phyloP scores from a whole-genome alignment of 1,140 invertebrate genomes.

The Aphaenogaster ashmeadi region DNA sequence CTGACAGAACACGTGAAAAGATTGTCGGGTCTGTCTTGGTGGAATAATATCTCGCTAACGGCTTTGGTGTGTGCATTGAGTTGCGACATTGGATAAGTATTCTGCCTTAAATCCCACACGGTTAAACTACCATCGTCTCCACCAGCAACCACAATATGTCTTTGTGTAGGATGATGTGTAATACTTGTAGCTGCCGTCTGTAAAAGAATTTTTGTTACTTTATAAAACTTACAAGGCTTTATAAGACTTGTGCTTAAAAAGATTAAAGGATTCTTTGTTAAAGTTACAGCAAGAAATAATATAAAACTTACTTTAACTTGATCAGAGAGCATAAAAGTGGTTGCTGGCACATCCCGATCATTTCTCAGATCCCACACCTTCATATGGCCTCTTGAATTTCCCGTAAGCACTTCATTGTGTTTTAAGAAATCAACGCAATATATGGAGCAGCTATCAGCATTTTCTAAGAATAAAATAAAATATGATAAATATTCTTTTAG shows the following conservation, averaged over 20 bases:
- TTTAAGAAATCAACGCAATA: slow-evolving; percentile 92
- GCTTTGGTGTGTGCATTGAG: slow-evolving; percentile 92
- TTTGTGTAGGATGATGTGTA: slow-evolving; percentile 94
- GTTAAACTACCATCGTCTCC: slow-evolving; percentile 94
- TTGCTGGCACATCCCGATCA: slow-evolving; percentile 88
- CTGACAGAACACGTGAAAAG: slow-evolving; percentile 93
- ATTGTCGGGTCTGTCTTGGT: slow-evolving; percentile 93
- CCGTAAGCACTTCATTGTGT: slow-evolving; percentile 93
- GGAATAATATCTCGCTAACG: slow-evolving; percentile 94
- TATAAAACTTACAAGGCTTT: slow-evolving; percentile 10
- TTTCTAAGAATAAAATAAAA: slow-evolving; percentile 86
- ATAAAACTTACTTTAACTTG: slow-evolving; percentile 86
- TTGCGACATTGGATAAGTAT: slow-evolving; percentile 93
- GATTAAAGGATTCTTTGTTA: neutral
- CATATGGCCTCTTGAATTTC: slow-evolving; percentile 94
- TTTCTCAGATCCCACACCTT: slow-evolving; percentile 95
- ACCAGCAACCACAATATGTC: slow-evolving; percentile 93
- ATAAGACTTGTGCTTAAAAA: neutral
- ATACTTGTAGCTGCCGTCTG: slow-evolving; percentile 91
- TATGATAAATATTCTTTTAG: slow-evolving; percentile 7
- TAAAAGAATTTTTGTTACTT: slow-evolving; percentile 44
- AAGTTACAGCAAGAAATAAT: slow-evolving; percentile 3
- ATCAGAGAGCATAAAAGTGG: slow-evolving; percentile 90
- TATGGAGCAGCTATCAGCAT: slow-evolving; percentile 94
- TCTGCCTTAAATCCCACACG: slow-evolving; percentile 95